Evolutionary conservation across 2,797 vertebrate species (phyloP).

Genomic region (Clarias platycephalus): DNA sequence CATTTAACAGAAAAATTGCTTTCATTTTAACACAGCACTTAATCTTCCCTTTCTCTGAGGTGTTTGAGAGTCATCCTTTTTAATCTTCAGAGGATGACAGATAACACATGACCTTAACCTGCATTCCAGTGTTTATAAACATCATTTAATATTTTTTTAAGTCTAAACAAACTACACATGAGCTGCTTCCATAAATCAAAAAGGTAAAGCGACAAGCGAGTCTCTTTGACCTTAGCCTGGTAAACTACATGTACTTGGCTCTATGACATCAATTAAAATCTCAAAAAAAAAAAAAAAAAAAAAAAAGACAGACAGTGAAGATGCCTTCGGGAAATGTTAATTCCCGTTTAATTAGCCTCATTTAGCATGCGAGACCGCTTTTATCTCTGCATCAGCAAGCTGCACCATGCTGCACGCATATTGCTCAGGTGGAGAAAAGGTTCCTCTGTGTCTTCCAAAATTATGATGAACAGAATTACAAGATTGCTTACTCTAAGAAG

Average conservation of each 20-base stretch:
- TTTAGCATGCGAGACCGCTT: conserved; percentile 51
- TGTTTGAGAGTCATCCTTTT: conserved; percentile 1
- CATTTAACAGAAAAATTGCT: background rate
- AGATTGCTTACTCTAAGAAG: background rate
- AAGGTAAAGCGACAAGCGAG: conserved; percentile 21
- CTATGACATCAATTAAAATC: conserved; percentile 61
- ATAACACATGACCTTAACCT: background rate
- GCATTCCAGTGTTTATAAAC: background rate
- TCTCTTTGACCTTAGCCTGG: conserved; percentile 36
- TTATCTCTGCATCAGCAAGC: conserved; percentile 32
- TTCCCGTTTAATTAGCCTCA: conserved; percentile 60
- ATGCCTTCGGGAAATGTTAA: conserved; percentile 57
- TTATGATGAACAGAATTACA: background rate
- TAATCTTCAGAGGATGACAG: conserved; percentile 38
- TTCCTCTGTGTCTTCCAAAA: background rate
- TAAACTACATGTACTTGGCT: conserved; percentile 43
- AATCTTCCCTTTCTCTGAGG: conserved; percentile 11
- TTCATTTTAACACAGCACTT: conserved; percentile 18
- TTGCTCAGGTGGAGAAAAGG: background rate
- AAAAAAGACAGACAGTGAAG: conserved; percentile 13
- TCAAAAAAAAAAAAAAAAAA: conserved; percentile 38
- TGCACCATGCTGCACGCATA: background rate
- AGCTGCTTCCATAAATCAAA: conserved; percentile 13
- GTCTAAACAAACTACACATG: background rate
- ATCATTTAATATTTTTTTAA: background rate